Evolutionary conservation across 2,797 vertebrate species (phyloP).

Genomic region (Cryptoblepharus egeriae): DNA sequence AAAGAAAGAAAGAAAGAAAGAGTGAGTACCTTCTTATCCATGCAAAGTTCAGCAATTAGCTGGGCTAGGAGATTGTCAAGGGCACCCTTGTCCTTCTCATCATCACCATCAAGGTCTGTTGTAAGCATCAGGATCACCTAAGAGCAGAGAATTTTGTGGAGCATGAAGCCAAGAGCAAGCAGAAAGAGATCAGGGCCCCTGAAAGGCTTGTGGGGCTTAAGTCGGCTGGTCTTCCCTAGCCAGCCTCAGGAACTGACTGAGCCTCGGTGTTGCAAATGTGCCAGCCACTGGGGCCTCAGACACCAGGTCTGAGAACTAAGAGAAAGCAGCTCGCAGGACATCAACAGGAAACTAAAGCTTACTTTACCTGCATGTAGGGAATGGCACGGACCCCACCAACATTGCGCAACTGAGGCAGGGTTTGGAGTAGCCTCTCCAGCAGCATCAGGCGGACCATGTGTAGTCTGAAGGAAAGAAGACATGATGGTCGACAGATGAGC

Average conservation of each 20-base stretch:
- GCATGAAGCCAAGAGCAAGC: neutral
- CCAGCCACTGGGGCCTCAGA: neutral
- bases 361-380: conserved; percentile 93
- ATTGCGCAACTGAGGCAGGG: conserved; percentile 90
- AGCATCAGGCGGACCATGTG: conserved; percentile 98
- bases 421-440: conserved; percentile 93
- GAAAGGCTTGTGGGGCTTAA: too few species aligned
- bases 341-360: too few species aligned
- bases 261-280: neutral
- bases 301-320: too few species aligned
- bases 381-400: conserved; percentile 97
- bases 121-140: conserved; percentile 97
- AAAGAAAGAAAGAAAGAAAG: too few species aligned
- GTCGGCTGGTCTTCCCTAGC: neutral
- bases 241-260: neutral
- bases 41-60: conserved; percentile 93
- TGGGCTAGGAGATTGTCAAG: conserved; percentile 94
- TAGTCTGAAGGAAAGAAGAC: conserved; percentile 78
- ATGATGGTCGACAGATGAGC: neutral
- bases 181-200: neutral
- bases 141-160: conserved; percentile 6
- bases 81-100: conserved; percentile 98
- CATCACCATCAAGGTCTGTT: conserved; percentile 96
- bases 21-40: conserved; percentile 96
- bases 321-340: too few species aligned